Evolutionary conservation across 1,140 invertebrate genomes (phyloP).

Genomic region (Tetranychus urticae): DNA sequence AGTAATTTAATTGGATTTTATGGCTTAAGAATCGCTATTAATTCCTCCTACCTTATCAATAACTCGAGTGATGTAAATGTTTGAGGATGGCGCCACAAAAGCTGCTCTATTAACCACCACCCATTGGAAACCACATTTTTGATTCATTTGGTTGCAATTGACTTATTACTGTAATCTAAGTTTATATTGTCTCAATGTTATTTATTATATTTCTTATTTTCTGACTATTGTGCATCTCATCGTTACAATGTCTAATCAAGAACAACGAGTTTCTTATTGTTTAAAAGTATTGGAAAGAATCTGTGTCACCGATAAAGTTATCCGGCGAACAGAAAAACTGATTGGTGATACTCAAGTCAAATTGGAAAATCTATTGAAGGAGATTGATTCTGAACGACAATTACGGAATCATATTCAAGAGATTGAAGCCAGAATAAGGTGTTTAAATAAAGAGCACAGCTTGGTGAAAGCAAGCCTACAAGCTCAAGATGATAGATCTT

Average conservation of each 20-base stretch:
- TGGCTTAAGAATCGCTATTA: no score
- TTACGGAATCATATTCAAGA: constrained; percentile 2
- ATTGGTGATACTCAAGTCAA: constrained; percentile 27
- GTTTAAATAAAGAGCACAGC: constrained; percentile 16
- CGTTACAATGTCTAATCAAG: neutral
- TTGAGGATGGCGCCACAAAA: no score
- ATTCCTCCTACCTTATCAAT: no score
- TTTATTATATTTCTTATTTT: no score
- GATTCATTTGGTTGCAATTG: no score
- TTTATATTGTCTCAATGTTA: no score
- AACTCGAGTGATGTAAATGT: no score
- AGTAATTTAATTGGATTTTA: no score
- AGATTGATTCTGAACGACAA: constrained; percentile 16
- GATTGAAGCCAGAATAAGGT: constrained; percentile 15
- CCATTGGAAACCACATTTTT: no score
- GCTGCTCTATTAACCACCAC: no score
- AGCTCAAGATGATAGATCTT: constrained; percentile 11
- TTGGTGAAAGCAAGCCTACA: neutral
- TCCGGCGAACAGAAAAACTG: constrained; percentile 28
- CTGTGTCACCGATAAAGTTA: constrained; percentile 30
- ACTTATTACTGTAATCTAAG: no score
- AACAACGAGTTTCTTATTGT: constrained; percentile 8
- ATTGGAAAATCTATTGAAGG: constrained; percentile 21
- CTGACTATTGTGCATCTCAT: no score
- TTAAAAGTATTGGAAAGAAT: constrained; percentile 21